phyloP scores from a whole-genome alignment of 2,888 invertebrate genomes.

The Lysandra coridon region DNA sequence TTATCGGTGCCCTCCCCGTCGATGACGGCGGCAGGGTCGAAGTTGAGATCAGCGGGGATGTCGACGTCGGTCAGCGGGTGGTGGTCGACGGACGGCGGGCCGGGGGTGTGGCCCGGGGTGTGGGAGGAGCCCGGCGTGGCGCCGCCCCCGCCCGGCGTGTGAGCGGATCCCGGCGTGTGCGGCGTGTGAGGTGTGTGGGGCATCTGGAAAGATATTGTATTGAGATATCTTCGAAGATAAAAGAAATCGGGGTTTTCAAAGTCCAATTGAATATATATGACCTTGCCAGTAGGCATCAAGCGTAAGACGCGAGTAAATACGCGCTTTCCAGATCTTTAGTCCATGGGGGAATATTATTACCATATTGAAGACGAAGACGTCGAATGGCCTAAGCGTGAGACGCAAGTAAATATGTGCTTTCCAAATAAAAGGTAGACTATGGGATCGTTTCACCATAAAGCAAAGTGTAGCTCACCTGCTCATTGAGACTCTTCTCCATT shows the following conservation, averaged over 20 bases:
- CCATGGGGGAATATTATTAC: too few species aligned
- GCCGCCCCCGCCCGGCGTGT: conserved; percentile 86
- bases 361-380: too few species aligned
- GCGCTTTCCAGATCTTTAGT: too few species aligned
- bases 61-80: conserved; percentile 85
- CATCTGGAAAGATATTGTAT: conserved; percentile 75
- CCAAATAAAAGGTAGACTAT: background rate
- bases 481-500: conserved; percentile 95
- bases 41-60: conserved; percentile 93
- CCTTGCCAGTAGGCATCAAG: too few species aligned
- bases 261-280: too few species aligned
- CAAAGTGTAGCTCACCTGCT: conserved; percentile 83
- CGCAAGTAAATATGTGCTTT: background rate
- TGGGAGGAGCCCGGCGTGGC: conserved; percentile 86
- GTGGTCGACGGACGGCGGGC: conserved; percentile 90
- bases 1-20: conserved; percentile 95
- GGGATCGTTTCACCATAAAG: background rate
- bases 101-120: conserved; percentile 86
- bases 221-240: background rate
- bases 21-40: conserved; percentile 95
- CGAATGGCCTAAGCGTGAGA: background rate
- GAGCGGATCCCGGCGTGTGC: conserved; percentile 89
- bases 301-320: too few species aligned
- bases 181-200: conserved; percentile 85
- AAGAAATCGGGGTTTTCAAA: too few species aligned